A percentile compares a stretch with the other conserved stretches of the same genome.
Evolutionary conservation across 2,113 vertebrate species (phyloP).

Genomic region (Toxotes chatareus): DNA sequence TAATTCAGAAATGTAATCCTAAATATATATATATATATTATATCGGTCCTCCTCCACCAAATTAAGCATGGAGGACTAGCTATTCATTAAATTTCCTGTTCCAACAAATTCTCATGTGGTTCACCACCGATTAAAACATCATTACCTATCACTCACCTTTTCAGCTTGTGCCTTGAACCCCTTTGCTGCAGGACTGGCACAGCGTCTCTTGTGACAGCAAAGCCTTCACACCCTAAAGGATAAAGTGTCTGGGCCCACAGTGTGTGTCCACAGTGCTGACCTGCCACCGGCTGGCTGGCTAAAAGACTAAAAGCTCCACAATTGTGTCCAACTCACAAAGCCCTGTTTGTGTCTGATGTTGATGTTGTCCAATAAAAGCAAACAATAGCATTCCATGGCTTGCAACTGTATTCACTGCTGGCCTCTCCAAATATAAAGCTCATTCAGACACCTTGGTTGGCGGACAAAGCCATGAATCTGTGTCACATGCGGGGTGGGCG

Average conservation of each 20-base stretch:
- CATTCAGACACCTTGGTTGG: conserved; percentile 72
- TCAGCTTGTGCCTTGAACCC: conserved; percentile 29
- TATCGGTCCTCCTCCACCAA: neutral
- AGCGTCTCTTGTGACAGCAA: conserved; percentile 24
- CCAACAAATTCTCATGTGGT: neutral
- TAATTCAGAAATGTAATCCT: neutral
- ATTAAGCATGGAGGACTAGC: neutral
- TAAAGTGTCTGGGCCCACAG: conserved; percentile 25
- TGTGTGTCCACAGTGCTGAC: conserved; percentile 40
- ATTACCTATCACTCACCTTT: conserved; percentile 63
- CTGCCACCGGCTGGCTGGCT: conserved; percentile 37
- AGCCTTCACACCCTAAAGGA: conserved; percentile 42
- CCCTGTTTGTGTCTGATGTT: conserved; percentile 74
- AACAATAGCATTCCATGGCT: conserved; percentile 85
- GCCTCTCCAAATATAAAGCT: conserved; percentile 67
- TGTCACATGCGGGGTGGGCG: conserved; percentile 63
- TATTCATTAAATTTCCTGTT: neutral
- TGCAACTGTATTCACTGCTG: conserved; percentile 82
- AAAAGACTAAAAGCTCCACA: conserved; percentile 42
- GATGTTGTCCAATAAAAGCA: conserved; percentile 78
- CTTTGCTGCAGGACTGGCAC: conserved; percentile 19
- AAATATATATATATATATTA: neutral
- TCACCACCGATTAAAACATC: neutral
- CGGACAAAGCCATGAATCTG: conserved; percentile 67
- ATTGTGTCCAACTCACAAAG: conserved; percentile 60